Evolutionary conservation across 2,113 vertebrate species (phyloP), one percentile per base, ranked within the genome.

Genomic region (Anas platyrhynchos): DNA sequence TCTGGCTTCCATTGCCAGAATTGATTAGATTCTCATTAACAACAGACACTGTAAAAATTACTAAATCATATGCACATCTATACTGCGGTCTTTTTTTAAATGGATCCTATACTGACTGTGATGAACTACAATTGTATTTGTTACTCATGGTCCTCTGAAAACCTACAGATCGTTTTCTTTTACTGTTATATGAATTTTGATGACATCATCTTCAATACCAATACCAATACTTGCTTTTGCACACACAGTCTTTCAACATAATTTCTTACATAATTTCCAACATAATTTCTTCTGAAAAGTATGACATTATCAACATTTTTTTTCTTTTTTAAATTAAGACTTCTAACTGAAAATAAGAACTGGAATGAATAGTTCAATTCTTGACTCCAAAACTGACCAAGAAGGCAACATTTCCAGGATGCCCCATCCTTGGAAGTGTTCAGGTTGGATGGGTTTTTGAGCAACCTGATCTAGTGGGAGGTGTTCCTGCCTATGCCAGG

Each of bases 31-130:
- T 62, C 52, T 43, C 25, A 58, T 58, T 78, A 36, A 69, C 16
- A 6, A 11, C 71, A 50, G 9, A 21, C 65, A 32, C 2, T 2
- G 4, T 48, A 31, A 66, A 72, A 43, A 71, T 5, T 25, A 43
- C 31, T 17, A 36, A 65, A 36, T 13, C 13, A 10, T 6, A 14
- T 41, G 21, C 6, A 69, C 8, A 31, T 63, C 16, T 69, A 16
- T 48, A 56, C 13, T 56, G 41, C 50, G 8, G 50, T 32, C 56
- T 63, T 21, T 38, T 83, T 83, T 78, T 76, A 43, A 71, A 63
- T 0, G 1, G 63, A 31, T 65, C 21, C 13, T 36, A 2, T 4
- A 5, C 5, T 44, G 3, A 16, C 29, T 77, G 32, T 38, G 72
- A 63, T 17, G 43, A 78, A 27, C 34, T 43, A 9, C 18, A 56